These are phyloP conservation scores for Corythucha ciliata DNA, from an alignment of 2,888 invertebrate genomes.

Conservation along the genomic window DNA sequence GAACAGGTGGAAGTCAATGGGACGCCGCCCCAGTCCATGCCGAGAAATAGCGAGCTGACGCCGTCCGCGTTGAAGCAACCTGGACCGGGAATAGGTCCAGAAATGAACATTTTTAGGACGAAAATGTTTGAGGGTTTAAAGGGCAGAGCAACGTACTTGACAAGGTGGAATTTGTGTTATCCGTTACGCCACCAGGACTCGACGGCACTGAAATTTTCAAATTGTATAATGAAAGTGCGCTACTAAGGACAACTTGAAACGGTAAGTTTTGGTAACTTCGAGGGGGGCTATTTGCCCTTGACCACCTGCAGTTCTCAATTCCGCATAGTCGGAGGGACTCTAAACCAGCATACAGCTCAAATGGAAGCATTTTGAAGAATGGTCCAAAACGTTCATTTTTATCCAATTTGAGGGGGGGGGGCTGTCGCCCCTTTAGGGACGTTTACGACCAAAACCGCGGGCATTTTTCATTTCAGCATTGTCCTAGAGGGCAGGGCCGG, in stretches of 20 bases:
- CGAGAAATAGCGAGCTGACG: conserved; percentile 36
- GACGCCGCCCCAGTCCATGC: conserved; percentile 31
- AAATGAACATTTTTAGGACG: background rate
- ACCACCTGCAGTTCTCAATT: no score
- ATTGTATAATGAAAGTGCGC: background rate
- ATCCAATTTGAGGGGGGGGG: no score
- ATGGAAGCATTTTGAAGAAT: conserved; percentile 10
- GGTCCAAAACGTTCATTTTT: conserved; percentile 6
- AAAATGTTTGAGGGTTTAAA: background rate
- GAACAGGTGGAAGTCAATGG: background rate
- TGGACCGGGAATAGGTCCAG: no score
- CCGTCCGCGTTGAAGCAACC: conserved; percentile 32
- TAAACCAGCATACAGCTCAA: no score
- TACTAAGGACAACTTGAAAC: no score
- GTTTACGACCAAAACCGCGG: no score
- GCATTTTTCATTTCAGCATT: no score
- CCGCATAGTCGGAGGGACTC: no score
- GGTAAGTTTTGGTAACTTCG: no score
- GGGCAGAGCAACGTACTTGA: background rate
- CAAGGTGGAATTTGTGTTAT: background rate
- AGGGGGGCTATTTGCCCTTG: no score
- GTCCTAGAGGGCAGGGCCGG: no score
- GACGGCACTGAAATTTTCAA: conserved; percentile 19
- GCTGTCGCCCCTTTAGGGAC: no score
- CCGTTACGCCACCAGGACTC: conserved; percentile 14